Conservation (phyloP, 2,113 vertebrate species). For the Coptodon bakossiorum region DNA sequence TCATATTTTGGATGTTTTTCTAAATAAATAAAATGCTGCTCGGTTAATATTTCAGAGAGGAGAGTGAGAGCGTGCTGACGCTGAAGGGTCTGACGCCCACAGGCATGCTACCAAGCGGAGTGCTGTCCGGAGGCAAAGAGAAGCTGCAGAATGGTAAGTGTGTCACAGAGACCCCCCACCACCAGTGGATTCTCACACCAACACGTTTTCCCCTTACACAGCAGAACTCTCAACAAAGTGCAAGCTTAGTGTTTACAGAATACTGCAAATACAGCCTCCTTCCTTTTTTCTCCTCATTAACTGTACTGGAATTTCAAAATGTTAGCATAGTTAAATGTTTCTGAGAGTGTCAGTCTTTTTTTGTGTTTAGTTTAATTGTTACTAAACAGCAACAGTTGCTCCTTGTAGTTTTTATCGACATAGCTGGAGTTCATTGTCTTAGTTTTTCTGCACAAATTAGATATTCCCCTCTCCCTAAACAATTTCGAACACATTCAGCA, state of each 20-base stretch:
- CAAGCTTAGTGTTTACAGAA: slow-evolving; percentile 19
- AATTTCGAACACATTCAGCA: slow-evolving; percentile 43
- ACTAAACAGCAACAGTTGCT: background rate
- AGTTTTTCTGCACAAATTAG: background rate
- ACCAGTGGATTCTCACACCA: background rate
- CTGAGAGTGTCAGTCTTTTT: background rate
- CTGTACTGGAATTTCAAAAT: background rate
- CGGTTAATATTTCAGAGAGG: slow-evolving; percentile 77
- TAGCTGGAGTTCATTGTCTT: background rate
- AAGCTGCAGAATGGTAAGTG: slow-evolving; percentile 96
- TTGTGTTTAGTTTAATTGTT: background rate
- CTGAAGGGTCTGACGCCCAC: slow-evolving; percentile 97
- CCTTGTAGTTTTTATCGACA: background rate
- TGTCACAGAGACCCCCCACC: background rate
- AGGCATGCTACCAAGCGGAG: slow-evolving; percentile 96
- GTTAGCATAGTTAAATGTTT: background rate
- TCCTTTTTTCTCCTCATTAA: background rate
- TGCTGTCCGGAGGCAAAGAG: slow-evolving; percentile 95
- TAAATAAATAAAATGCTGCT: background rate
- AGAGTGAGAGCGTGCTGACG: slow-evolving; percentile 96
- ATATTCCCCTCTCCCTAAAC: background rate
- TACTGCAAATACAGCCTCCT: background rate
- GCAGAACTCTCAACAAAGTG: background rate
- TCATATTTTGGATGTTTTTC: background rate
- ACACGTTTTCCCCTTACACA: background rate